A percentile compares a stretch with the other conserved stretches of the same genome.
These are phyloP conservation scores for Leucosticte australis DNA, from an alignment of 2,113 vertebrate species.

Conservation along the genomic window DNA sequence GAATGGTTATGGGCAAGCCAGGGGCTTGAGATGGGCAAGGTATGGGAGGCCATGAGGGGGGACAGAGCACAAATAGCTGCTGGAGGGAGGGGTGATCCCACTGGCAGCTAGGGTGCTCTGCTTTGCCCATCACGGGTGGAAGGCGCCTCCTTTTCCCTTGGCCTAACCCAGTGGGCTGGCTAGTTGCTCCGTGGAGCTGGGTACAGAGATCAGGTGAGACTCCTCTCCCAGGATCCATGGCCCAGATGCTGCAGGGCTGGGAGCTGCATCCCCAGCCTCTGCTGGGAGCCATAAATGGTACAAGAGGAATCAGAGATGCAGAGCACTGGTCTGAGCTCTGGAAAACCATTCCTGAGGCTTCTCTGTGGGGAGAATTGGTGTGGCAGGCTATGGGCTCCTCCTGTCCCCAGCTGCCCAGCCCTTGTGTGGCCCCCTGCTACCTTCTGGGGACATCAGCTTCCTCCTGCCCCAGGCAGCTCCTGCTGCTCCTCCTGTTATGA, in stretches of 20 bases:
- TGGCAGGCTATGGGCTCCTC: neutral
- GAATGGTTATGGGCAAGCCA: neutral
- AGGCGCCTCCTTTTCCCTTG: fast-evolving
- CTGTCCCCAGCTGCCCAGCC: neutral
- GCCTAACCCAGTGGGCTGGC: neutral
- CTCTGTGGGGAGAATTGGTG: neutral
- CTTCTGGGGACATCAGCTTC: neutral
- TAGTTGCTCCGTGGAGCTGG: neutral
- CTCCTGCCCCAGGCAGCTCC: conserved; percentile 51
- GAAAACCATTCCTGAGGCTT: neutral
- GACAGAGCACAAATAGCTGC: neutral
- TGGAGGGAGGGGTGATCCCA: neutral
- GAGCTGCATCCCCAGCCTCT: neutral
- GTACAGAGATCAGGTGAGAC: neutral
- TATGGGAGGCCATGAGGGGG: neutral
- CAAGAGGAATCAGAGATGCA: neutral
- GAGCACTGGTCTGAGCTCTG: neutral
- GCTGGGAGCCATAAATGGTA: neutral
- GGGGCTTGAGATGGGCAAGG: neutral
- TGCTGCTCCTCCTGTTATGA: neutral
- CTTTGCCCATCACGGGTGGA: neutral
- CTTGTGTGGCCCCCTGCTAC: neutral
- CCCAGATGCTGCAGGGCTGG: neutral
- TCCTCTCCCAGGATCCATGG: neutral
- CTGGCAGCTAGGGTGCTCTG: neutral